These are phyloP conservation scores for Echinometra lucunter DNA, from an alignment of 53 echinoderm and acorn worm species.

Conservation along the genomic window DNA sequence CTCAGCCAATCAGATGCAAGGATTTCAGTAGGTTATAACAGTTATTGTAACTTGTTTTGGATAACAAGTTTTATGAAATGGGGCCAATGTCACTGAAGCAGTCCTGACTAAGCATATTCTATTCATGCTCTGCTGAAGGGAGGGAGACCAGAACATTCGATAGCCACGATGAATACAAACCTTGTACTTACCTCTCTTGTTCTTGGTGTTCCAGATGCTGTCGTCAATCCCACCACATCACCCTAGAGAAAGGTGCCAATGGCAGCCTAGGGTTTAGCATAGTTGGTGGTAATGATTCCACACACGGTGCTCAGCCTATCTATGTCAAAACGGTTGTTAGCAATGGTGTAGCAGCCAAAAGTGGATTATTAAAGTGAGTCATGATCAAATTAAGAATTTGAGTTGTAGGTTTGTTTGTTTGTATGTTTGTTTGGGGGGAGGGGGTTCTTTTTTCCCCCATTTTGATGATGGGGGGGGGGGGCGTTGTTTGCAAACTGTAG, in stretches of 20 bases:
- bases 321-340: not conserved
- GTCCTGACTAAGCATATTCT: no score
- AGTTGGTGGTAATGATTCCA: slow-evolving; percentile 91
- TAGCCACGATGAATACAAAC: not conserved
- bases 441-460: no score
- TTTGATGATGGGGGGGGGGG: no score
- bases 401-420: no score
- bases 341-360: not conserved
- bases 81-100: no score
- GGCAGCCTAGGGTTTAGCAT: slow-evolving; percentile 96
- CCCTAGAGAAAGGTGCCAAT: slow-evolving; percentile 78
- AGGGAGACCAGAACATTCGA: not conserved
- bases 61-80: no score
- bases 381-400: no score
- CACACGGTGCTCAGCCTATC: not conserved
- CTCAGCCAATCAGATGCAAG: no score
- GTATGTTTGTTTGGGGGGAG: no score
- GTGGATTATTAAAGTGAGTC: not conserved
- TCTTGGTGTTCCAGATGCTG: slow-evolving; percentile 78
- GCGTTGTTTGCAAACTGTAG: no score
- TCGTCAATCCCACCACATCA: slow-evolving; percentile 76
- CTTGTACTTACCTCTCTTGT: not conserved
- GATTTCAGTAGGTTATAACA: no score
- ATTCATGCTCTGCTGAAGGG: not conserved
- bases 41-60: no score